Percentiles rank a stretch among this genome's conserved stretches.
These are phyloP conservation scores for Dipodomys spectabilis DNA, from an alignment of 2,113 vertebrate species.

Conservation along the genomic window DNA sequence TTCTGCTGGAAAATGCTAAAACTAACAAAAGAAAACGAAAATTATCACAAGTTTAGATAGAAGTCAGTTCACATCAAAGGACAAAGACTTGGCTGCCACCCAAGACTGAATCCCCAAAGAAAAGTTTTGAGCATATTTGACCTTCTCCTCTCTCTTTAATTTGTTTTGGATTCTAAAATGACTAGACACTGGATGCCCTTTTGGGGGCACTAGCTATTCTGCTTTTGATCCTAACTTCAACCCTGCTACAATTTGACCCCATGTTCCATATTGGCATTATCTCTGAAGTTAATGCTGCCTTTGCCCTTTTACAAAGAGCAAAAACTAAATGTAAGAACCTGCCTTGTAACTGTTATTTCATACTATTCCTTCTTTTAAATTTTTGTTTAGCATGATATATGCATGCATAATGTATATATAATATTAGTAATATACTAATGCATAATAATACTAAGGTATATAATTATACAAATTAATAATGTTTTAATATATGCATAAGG, in stretches of 20 bases:
- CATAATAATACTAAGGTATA: too few relatives aligned
- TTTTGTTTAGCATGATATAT: neutral
- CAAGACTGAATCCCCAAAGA: slow-evolving; percentile 12
- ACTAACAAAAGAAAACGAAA: neutral
- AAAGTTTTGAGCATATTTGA: neutral
- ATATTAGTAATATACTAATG: too few relatives aligned
- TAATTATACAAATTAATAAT: too few relatives aligned
- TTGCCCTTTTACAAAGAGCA: neutral
- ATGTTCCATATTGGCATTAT: neutral
- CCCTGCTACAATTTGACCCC: neutral
- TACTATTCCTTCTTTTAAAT: neutral
- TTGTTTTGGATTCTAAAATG: neutral
- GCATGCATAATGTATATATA: too few relatives aligned
- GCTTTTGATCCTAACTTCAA: neutral
- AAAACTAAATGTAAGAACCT: neutral
- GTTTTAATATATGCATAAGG: too few relatives aligned
- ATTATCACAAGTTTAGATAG: neutral
- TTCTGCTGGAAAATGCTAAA: neutral
- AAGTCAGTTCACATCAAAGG: neutral
- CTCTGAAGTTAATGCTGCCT: neutral
- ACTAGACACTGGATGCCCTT: neutral
- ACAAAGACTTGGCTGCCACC: slow-evolving; percentile 33
- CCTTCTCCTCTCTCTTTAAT: neutral
- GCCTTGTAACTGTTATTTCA: neutral
- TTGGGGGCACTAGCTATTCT: neutral